These are phyloP conservation scores for Micrasema minimum DNA, from an alignment of 1,140 invertebrate species.

Conservation along the genomic window DNA sequence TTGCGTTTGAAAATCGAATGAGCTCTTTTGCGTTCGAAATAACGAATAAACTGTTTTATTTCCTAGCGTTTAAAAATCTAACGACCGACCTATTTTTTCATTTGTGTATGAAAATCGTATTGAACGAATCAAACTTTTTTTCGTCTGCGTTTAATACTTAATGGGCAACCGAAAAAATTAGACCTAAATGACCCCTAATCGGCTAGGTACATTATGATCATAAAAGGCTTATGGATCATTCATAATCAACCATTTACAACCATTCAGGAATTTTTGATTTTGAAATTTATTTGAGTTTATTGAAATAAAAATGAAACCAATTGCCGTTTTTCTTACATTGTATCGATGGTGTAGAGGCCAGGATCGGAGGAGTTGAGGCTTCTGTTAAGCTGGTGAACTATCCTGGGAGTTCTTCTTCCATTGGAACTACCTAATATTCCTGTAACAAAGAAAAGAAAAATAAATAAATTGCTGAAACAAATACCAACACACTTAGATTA, in stretches of 20 bases:
- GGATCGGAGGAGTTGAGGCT: slow-evolving; percentile 18
- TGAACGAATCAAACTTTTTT: background rate
- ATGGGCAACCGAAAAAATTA: too few relatives aligned
- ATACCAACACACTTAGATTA: too few relatives aligned
- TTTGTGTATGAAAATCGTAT: slow-evolving; percentile 18
- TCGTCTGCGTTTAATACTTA: too few relatives aligned
- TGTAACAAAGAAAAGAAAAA: slow-evolving; percentile 30
- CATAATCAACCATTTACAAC: too few relatives aligned
- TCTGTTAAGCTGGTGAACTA: slow-evolving; percentile 17
- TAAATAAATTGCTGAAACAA: too few relatives aligned
- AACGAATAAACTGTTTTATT: slow-evolving; percentile 3
- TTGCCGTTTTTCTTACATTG: slow-evolving; percentile 18
- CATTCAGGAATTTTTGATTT: too few relatives aligned
- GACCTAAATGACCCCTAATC: too few relatives aligned
- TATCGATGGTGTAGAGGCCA: slow-evolving; percentile 29
- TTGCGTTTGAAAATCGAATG: slow-evolving; percentile 24
- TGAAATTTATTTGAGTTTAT: too few relatives aligned
- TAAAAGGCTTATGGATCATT: too few relatives aligned
- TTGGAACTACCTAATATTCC: slow-evolving; percentile 37
- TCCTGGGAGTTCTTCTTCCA: slow-evolving; percentile 37
- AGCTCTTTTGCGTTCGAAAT: too few relatives aligned
- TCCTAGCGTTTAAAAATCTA: slow-evolving; percentile 10
- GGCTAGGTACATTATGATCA: too few relatives aligned
- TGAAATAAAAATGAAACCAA: background rate
- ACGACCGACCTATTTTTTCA: slow-evolving; percentile 16